A percentile compares a stretch with the other conserved stretches of the same genome.
Evolutionary conservation across 2,113 vertebrate genomes (phyloP).

Genomic region (Syngnathus floridae): DNA sequence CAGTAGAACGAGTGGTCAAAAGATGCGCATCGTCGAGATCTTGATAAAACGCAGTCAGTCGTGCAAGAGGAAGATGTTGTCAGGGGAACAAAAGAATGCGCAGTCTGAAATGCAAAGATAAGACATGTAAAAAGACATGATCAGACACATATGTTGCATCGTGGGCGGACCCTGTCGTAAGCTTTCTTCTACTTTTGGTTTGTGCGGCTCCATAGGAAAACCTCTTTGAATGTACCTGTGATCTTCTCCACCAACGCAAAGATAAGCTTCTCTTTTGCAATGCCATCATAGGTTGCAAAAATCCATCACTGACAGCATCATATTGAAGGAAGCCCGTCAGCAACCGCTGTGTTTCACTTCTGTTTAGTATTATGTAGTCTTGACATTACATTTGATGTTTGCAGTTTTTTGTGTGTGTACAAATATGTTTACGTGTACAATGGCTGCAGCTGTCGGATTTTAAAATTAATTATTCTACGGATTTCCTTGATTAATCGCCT

Average conservation of each 20-base stretch:
- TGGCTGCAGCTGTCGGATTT: not conserved
- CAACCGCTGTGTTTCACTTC: not conserved
- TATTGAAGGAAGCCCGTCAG: not conserved
- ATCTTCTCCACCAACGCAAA: slow-evolving; percentile 13
- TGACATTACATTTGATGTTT: not conserved
- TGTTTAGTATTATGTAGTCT: not conserved
- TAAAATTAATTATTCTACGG: not conserved
- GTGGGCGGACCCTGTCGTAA: slow-evolving; percentile 32
- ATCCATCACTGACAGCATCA: not conserved
- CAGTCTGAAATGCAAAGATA: slow-evolving; percentile 10
- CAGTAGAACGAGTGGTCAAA: slow-evolving; percentile 12
- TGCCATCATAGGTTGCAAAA: not conserved
- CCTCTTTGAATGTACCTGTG: slow-evolving; percentile 8
- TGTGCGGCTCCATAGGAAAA: slow-evolving; percentile 12
- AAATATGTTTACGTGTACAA: not conserved
- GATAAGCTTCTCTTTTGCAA: slow-evolving; percentile 3
- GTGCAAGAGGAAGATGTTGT: not conserved
- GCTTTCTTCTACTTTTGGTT: slow-evolving; percentile 44
- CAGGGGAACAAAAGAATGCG: slow-evolving; percentile 9
- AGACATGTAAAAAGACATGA: slow-evolving; percentile 12
- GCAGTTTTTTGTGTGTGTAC: not conserved
- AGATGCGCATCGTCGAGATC: not conserved
- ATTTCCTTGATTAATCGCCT: not conserved
- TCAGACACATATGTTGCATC: slow-evolving; percentile 35
- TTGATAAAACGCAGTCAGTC: slow-evolving; percentile 5